phyloP scores from a whole-genome alignment of 2,797 vertebrate genomes.

The Sternarchorhynchus goeldii region DNA sequence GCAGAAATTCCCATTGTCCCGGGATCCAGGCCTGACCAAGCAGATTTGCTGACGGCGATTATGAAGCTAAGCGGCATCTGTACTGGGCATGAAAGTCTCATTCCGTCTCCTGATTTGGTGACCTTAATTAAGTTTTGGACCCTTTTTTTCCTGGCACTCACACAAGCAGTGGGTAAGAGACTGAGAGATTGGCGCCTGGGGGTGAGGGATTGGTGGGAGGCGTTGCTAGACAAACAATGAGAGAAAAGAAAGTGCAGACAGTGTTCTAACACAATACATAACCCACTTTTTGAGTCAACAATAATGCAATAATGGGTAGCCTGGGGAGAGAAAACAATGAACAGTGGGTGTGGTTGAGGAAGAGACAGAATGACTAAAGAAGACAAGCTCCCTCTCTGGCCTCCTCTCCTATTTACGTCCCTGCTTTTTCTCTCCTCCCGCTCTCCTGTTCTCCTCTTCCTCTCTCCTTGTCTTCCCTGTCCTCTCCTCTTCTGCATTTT shows the following conservation, averaged over 20 bases:
- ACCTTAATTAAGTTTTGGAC: conserved; percentile 67
- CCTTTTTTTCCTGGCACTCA: conserved; percentile 42
- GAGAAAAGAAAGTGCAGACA: conserved; percentile 29
- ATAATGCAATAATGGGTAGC: conserved; percentile 61
- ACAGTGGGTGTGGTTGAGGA: conserved; percentile 22
- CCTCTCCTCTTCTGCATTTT: background rate
- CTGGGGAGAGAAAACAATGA: conserved; percentile 55
- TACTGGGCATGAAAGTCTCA: conserved; percentile 31
- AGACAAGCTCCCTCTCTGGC: conserved; percentile 34
- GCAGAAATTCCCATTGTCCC: conserved; percentile 54
- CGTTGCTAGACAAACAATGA: background rate
- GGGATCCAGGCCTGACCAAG: conserved; percentile 53
- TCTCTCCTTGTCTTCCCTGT: background rate
- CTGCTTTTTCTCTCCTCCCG: background rate
- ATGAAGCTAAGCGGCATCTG: conserved; percentile 42
- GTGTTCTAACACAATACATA: conserved; percentile 65
- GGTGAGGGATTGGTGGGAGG: background rate
- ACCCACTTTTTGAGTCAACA: conserved; percentile 67
- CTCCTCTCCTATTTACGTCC: conserved; percentile 16
- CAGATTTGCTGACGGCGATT: conserved; percentile 60
- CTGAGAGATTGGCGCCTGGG: background rate
- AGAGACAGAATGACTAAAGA: conserved; percentile 4
- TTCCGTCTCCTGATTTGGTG: conserved; percentile 61
- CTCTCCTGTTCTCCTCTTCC: too few species aligned
- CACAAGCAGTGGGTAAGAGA: conserved; percentile 60